A percentile compares a stretch with the other conserved stretches of the same genome.
These are phyloP conservation scores for Orchesella flavescens DNA, from an alignment of 2,888 invertebrate genomes.

Conservation along the genomic window DNA sequence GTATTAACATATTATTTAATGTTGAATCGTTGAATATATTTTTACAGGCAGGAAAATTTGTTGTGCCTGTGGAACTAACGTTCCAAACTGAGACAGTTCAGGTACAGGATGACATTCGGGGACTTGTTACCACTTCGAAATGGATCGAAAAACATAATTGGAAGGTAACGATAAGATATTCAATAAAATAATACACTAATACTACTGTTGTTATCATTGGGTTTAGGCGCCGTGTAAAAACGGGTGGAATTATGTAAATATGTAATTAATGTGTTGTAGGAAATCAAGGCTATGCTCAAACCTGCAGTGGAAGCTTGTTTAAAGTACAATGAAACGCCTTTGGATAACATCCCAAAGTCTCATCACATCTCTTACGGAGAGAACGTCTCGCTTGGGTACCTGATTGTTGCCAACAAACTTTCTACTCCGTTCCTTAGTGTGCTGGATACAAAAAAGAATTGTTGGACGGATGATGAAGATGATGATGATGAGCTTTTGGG, in stretches of 20 bases:
- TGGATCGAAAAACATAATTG: constrained; percentile 68
- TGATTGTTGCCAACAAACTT: constrained; percentile 59
- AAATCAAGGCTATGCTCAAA: constrained; percentile 58
- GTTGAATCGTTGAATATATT: no score
- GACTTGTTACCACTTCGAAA: constrained; percentile 64
- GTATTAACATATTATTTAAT: no score
- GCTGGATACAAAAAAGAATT: constrained; percentile 62
- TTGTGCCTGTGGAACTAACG: constrained; percentile 68
- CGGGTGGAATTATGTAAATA: no score
- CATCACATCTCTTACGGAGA: constrained; percentile 60
- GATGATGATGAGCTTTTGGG: constrained; percentile 61
- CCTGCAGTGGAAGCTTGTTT: constrained; percentile 66
- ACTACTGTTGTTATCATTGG: no score
- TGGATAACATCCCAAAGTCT: constrained; percentile 55
- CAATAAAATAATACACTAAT: no score
- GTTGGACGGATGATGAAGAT: constrained; percentile 69
- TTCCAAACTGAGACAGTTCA: constrained; percentile 56
- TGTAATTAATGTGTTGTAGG: not conserved
- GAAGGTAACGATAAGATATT: constrained; percentile 61
- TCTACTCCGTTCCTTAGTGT: constrained; percentile 59
- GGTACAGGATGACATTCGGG: constrained; percentile 22
- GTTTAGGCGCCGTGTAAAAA: no score
- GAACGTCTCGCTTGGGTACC: constrained; percentile 66
- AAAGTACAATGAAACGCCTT: constrained; percentile 60
- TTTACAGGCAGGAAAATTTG: constrained; percentile 62